Percentiles rank a stretch among this genome's conserved stretches.
phyloP scores from a whole-genome alignment of 2,888 invertebrate species.

The Mythimna impura region DNA sequence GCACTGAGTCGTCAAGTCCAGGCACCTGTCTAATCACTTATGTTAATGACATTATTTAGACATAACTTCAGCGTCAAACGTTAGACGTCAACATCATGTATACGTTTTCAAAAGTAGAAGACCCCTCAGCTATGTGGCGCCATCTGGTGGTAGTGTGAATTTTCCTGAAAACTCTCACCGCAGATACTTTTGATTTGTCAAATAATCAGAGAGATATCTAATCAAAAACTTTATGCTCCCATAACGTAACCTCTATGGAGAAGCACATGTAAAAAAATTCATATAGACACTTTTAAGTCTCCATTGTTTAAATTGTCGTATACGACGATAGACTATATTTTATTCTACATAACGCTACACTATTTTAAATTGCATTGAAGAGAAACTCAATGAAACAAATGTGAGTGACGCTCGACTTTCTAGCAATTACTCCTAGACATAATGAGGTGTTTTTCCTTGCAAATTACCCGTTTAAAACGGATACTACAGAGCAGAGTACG shows the following conservation, averaged over 20 bases:
- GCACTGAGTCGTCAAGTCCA: too few species aligned
- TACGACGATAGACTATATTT: slow-evolving; percentile 1
- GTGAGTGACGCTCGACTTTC: slow-evolving; percentile 65
- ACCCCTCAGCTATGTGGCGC: too few species aligned
- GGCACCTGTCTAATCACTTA: too few species aligned
- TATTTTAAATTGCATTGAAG: slow-evolving; percentile 49
- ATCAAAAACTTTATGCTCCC: not conserved
- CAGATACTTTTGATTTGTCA: not conserved
- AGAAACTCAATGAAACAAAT: slow-evolving; percentile 67
- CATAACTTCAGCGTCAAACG: too few species aligned
- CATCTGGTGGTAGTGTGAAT: too few species aligned
- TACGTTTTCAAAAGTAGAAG: too few species aligned
- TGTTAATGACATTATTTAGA: too few species aligned
- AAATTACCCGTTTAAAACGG: slow-evolving; percentile 62
- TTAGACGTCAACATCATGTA: too few species aligned
- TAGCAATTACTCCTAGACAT: slow-evolving; percentile 67
- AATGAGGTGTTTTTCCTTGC: slow-evolving; percentile 66
- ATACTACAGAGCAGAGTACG: slow-evolving; percentile 29
- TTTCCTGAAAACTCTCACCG: too few species aligned
- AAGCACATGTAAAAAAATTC: not conserved
- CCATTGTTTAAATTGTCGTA: too few species aligned
- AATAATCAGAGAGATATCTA: not conserved
- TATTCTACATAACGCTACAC: not conserved
- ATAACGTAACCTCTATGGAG: not conserved
- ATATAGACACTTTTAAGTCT: not conserved